Conservation (phyloP, 2,888 invertebrate genomes). For the Sphinx pinastri region DNA sequence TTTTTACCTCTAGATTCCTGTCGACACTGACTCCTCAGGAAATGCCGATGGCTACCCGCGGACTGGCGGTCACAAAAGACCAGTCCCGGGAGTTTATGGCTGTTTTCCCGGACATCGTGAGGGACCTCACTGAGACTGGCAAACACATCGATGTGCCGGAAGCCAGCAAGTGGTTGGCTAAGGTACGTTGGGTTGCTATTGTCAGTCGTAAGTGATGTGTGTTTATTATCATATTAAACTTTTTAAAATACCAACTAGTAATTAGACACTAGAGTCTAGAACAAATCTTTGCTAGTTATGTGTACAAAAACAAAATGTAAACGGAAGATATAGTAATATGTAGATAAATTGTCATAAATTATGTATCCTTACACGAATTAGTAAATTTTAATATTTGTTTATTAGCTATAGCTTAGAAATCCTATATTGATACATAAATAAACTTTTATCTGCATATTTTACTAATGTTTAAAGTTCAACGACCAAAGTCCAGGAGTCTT, state of each 20-base stretch:
- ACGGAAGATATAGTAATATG: too few relatives aligned
- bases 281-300: neutral
- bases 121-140: conserved; percentile 91
- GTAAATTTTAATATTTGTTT: too few relatives aligned
- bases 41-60: conserved; percentile 84
- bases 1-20: conserved; percentile 76
- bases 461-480: neutral
- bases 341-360: too few relatives aligned
- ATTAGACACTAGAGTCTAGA: conserved; percentile 42
- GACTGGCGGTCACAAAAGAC: conserved; percentile 89
- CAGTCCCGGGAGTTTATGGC: conserved; percentile 95
- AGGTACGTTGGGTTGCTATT: conserved; percentile 81
- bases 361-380: too few relatives aligned
- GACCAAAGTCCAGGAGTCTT: conserved; percentile 32
- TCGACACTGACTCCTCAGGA: conserved; percentile 86
- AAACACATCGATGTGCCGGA: conserved; percentile 90
- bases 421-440: neutral
- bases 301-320: neutral
- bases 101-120: conserved; percentile 93
- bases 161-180: conserved; percentile 91
- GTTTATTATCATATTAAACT: conserved; percentile 28
- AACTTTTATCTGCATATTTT: conserved; percentile 28
- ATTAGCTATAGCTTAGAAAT: too few relatives aligned
- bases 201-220: conserved; percentile 56
- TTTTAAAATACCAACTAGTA: neutral